Percentiles rank a stretch among this genome's conserved stretches.
Conservation (phyloP, 2,888 invertebrate genomes). For the Boloria euphrosyne region DNA sequence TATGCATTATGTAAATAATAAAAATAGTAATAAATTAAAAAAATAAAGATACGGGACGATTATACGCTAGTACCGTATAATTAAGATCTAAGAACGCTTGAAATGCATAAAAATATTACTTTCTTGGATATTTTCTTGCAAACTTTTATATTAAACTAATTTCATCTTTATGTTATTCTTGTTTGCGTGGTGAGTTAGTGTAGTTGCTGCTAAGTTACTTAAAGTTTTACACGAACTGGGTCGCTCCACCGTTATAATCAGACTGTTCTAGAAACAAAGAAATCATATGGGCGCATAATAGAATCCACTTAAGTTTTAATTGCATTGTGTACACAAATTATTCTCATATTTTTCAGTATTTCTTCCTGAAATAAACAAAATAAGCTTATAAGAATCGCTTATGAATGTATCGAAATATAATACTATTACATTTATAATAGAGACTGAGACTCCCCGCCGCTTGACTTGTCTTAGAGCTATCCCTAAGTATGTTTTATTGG, state of each 20-base stretch:
- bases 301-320: conserved; percentile 10
- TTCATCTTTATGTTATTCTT: conserved; percentile 15
- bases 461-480: too few relatives aligned
- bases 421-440: too few relatives aligned
- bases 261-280: conserved; percentile 1
- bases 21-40: too few relatives aligned
- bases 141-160: conserved; percentile 21
- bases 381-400: too few relatives aligned
- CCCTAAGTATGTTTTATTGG: too few relatives aligned
- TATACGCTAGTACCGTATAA: neutral
- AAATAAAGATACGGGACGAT: neutral
- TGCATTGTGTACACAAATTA: neutral
- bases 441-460: too few relatives aligned
- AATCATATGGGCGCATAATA: neutral
- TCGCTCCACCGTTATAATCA: conserved; percentile 30
- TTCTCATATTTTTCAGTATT: too few relatives aligned
- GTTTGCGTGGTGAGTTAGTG: conserved; percentile 28
- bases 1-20: too few relatives aligned
- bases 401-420: too few relatives aligned
- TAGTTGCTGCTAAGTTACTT: conserved; percentile 32
- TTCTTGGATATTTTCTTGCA: conserved; percentile 8
- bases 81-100: neutral
- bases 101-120: conserved; percentile 10
- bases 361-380: too few relatives aligned
- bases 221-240: conserved; percentile 31